Evolutionary conservation across 1,140 invertebrate genomes (phyloP), one percentile per base, ranked within the genome.

Genomic region (Centruroides sculpturatus): DNA sequence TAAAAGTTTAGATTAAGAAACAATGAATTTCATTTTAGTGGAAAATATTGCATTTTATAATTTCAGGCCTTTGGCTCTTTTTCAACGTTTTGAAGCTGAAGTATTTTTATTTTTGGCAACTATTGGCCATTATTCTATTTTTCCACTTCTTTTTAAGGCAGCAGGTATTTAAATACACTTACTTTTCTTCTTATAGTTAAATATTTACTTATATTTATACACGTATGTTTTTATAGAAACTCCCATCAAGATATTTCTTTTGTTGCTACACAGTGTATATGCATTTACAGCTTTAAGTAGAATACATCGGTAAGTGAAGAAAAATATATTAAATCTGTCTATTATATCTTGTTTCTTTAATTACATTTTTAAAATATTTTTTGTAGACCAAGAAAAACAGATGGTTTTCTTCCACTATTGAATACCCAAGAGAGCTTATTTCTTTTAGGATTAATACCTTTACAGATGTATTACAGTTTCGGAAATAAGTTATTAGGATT

Each of bases 111-210:
- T 92, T 51, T 65, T 91, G 49, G 83, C 83, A 35, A 80, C 83
- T 13, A 74, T 87, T 5, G 90, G 89, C 1, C 84, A 88, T 67
- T 91, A 86, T 70, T 92, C 90, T 0, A 75, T 98, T 8, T 87
- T 93, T 69, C 93, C 92, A n/a, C 74, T 98, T 35, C 76, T 97
- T 0, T 92, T 84, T 70, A 84, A 85, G 46, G 74, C 78, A 50
- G 69, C 71, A 62, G 76, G 76, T 73, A 53, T 59, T 8, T 59
- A 8, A 50, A n/a, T 35, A 52, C 34, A 41, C 23, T 41, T 13
- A 46, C 5, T 47, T 46, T 56, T n/a, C 3, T 56, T 41, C 55
- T 9, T 36, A 56, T 56, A 2, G 10, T 53, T 41, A 46, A 47
- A 50, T 35, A 13, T 36, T 51, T 51, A 41, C 5, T 23, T 23